Evolutionary conservation across 1,140 invertebrate species (phyloP), one percentile per base, ranked within the genome.

Genomic region (Nebria ingens): DNA sequence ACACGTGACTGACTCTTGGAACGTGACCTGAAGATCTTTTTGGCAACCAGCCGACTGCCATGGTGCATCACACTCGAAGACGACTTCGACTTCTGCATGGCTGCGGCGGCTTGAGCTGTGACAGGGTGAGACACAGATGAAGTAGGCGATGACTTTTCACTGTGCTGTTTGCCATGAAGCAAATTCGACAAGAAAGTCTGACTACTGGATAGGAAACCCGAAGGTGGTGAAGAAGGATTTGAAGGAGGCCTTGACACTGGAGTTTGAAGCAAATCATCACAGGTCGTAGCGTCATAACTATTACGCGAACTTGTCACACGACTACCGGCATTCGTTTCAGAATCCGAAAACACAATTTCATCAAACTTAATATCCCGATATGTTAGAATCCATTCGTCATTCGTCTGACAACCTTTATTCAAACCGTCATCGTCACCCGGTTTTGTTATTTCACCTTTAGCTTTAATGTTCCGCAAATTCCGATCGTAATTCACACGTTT

Each of bases 401-500:
- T 79, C 0, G 86, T 89, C 65, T 89, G 86, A 61, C 78, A 80
- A 9, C 84, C 84, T 58, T 87, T 88, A 59, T 76, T 79, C 15
- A 81, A 75, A 0, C 81, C 85, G 55, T 87, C 83, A 59, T 82
- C 79, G 54, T 87, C 84, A 19, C 85, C 82, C 1, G 83, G 81
- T 25, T 82, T 84, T 1, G 82, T 82, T 1, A 82, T 85, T 67
- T 84, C 83, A 1, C 82, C 80, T 60, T 87, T 88, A 0, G 87
- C 81, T 62, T 87, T 90, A 19, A 92, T 91, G 57, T 91, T 88
- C 1, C 88, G 69, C 23, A 92, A 73, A 62, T 89, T 91, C 25
- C 85, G 78, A 63, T 93, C 90, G 62, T 93, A 93, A 63, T 93
- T 93, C 1, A 93, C 88, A 0, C 88, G 79, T 64, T 91, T 91